These are phyloP conservation scores for Gortyna flavago DNA, from an alignment of 2,888 invertebrate genomes.

Conservation along the genomic window DNA sequence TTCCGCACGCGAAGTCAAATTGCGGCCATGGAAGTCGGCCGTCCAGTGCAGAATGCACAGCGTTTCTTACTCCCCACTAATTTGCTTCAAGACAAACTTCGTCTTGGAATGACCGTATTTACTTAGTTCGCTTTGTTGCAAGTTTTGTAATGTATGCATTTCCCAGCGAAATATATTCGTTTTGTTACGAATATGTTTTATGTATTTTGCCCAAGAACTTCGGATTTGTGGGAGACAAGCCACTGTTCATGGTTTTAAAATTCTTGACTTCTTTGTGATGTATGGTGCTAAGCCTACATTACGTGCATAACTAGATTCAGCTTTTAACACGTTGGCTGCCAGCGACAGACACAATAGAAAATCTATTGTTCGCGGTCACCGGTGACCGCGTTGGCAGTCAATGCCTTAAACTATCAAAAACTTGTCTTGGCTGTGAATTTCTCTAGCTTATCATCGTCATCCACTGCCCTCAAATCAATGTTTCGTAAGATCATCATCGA, in stretches of 20 bases:
- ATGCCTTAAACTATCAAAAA: not conserved
- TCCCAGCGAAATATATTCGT: slow-evolving; percentile 50
- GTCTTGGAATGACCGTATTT: slow-evolving; percentile 75
- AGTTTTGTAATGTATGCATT: slow-evolving; percentile 68
- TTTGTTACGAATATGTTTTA: slow-evolving; percentile 54
- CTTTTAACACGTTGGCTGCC: too few species aligned
- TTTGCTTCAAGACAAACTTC: slow-evolving; percentile 80
- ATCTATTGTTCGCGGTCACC: too few species aligned
- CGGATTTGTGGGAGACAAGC: not conserved
- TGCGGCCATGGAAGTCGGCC: slow-evolving; percentile 37
- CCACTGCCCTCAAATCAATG: not conserved
- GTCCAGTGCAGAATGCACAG: slow-evolving; percentile 61
- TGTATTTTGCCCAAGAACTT: slow-evolving; percentile 39
- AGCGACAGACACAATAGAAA: too few species aligned
- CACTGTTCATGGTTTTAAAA: slow-evolving; percentile 40
- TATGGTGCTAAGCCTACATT: not conserved
- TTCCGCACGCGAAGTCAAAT: slow-evolving; percentile 43
- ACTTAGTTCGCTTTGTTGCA: slow-evolving; percentile 66
- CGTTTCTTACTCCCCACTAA: slow-evolving; percentile 80
- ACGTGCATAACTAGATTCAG: not conserved
- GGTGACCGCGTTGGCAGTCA: too few species aligned
- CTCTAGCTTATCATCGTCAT: not conserved
- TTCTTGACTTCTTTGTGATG: slow-evolving; percentile 2
- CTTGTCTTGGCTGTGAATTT: not conserved
- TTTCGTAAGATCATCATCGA: not conserved